Base-by-base conservation (phyloP, 2,888 invertebrate genomes). In the Gastrophysa polygoni region DNA sequence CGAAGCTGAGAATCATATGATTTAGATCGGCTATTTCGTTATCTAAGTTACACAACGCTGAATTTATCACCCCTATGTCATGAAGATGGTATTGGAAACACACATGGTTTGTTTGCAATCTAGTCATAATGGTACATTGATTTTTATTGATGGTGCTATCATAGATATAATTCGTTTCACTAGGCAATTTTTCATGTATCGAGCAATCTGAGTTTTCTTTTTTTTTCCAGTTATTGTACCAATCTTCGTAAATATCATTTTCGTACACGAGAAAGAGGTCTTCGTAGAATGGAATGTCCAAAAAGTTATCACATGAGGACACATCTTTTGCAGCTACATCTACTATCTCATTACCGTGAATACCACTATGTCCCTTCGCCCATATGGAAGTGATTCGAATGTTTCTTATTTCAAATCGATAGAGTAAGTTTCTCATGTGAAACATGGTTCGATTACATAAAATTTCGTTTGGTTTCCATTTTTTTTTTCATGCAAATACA, bases 401-500 rank as follows among this genome's bases (percentile, higher is more conserved):
- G 38, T 38, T 38, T 8, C 10, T 38, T 4, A 38, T 38, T 38
- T 38, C n/a, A 14, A 38, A 38, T 16, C 10, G 49, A 21, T 49
- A 49, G 2, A 49, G 18, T 49, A 14, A 49, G n/a, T 49, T 49
- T 24, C 21, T 44, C 44, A 44, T 55, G 14, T 21, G 24, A 21
- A 5, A 43, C 4, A 55, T 55, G 44, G 21, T 44, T n/a, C n/a
- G n/a, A n/a, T n/a, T n/a, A n/a, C n/a, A n/a, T n/a, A n/a, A n/a
- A n/a, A n/a, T n/a, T n/a, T n/a, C n/a, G n/a, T n/a, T n/a, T n/a
- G n/a, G n/a, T n/a, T n/a, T n/a, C n/a, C n/a, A n/a, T n/a, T n/a
- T n/a, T n/a, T n/a, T n/a, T n/a, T n/a, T n/a, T n/a, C n/a, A n/a
- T n/a, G n/a, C n/a, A n/a, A n/a, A n/a, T n/a, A n/a, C n/a, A n/a